These are phyloP conservation scores for Thalassarche chlororhynchos DNA, from an alignment of 2,113 vertebrate species.

Conservation along the genomic window DNA sequence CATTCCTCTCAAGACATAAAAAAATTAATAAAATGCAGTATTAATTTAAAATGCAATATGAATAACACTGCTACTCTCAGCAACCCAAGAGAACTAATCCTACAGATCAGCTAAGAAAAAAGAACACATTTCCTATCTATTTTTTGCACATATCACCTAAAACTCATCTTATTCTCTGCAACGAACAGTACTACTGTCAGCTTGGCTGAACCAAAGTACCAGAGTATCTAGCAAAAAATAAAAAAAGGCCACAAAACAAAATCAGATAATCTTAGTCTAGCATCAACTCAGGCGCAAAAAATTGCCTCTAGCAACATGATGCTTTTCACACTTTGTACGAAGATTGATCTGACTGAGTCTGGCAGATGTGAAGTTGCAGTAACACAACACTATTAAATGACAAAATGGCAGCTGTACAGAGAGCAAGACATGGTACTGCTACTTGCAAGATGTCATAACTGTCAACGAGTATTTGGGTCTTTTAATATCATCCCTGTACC, in stretches of 20 bases:
- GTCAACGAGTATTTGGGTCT: neutral
- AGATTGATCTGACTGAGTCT: constrained; percentile 32
- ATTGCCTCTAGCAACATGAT: neutral
- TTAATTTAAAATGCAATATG: constrained; percentile 18
- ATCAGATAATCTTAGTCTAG: neutral
- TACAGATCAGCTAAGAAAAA: constrained; percentile 1
- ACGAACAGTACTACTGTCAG: neutral
- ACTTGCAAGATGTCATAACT: neutral
- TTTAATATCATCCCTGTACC: neutral
- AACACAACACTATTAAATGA: neutral
- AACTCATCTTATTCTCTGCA: neutral
- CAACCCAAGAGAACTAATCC: neutral
- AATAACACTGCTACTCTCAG: neutral
- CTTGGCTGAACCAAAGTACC: neutral
- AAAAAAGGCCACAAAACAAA: neutral
- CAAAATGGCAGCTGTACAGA: neutral
- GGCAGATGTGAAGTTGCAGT: constrained; percentile 11
- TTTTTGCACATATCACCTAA: neutral
- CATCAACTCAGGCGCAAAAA: neutral
- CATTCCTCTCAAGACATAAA: neutral
- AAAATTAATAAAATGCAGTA: neutral
- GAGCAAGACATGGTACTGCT: neutral
- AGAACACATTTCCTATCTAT: neutral
- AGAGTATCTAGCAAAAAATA: neutral
- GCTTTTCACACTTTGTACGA: constrained; percentile 14